Evolutionary conservation across 1,140 invertebrate species (phyloP), one percentile per base, ranked within the genome.

Genomic region (Solen grandis): DNA sequence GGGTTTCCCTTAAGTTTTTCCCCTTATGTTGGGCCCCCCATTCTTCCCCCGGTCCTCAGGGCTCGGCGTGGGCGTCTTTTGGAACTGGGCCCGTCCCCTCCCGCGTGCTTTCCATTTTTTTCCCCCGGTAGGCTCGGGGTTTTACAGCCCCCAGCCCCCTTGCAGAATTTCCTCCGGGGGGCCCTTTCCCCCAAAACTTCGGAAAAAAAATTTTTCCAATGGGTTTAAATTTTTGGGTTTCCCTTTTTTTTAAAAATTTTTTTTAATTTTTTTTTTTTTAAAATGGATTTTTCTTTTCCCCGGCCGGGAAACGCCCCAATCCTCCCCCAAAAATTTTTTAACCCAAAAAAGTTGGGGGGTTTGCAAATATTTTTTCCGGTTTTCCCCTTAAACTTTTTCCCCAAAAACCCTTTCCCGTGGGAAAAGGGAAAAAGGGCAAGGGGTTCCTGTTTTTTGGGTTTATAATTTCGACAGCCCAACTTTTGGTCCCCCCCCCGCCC

Each of bases 121-220:
- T 98, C 68, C 98, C 98, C 63, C 99, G 94, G 90, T 99, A 99
- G 50, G 97, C 92, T 99, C 98, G 35, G 98, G 98, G 31, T 97
- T 98, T 93, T 99, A 97, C 94, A 98, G 99, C 98, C n/a, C 95
- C 95, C 36, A 99, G 93, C 33, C 99, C 97, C 98, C 99, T 99
- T 78, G 98, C 97, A 55, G 97, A 99, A 99, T 97, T 94, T 99
- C 98, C 93, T 99, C 98, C 38, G 98, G 97, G 5, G 97, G 96
- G 91, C 99, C 99, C 8, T 96, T 93, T 90, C 98, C 99, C 14
- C 95, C 81, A 94, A 55, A 97, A 96, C 86, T 96, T 94, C 94
- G 78, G 69, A 92, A 91, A 5, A 90, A 83, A 0, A 94, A n/a
- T n/a, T 93, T 84, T 92, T 65, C 59, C 98, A 96, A 46, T 97